phyloP scores from a whole-genome alignment of 2,888 invertebrate species.

The Aproaerema taeniolella region DNA sequence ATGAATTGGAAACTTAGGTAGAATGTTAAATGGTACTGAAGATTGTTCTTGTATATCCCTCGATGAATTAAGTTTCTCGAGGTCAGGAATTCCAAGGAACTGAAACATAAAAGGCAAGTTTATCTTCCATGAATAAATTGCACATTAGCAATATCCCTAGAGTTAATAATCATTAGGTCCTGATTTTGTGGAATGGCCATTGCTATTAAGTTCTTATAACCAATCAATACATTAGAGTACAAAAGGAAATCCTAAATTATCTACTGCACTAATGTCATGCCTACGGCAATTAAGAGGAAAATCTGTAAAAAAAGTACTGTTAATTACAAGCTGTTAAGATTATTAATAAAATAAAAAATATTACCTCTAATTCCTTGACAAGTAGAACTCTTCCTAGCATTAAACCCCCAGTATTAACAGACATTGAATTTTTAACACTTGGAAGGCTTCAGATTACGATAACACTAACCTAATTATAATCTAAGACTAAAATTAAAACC shows the following conservation, averaged over 20 bases:
- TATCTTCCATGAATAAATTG: not conserved
- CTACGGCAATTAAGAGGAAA: too few relatives aligned
- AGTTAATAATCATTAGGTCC: too few relatives aligned
- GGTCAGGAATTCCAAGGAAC: constrained; percentile 56
- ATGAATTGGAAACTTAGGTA: constrained; percentile 67
- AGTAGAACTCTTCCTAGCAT: constrained; percentile 63
- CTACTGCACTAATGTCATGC: too few relatives aligned
- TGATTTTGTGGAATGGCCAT: too few relatives aligned
- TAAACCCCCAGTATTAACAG: constrained; percentile 66
- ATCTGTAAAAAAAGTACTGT: too few relatives aligned
- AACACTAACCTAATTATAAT: constrained; percentile 73
- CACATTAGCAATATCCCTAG: too few relatives aligned
- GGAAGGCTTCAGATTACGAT: constrained; percentile 77
- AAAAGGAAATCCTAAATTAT: not conserved
- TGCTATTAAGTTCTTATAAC: too few relatives aligned
- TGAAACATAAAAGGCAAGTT: constrained; percentile 55
- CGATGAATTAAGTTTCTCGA: constrained; percentile 48
- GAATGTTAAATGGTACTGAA: constrained; percentile 74
- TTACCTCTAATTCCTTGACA: constrained; percentile 65
- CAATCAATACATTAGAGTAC: too few relatives aligned
- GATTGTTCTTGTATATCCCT: constrained; percentile 67
- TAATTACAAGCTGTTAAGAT: too few relatives aligned
- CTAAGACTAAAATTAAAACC: constrained; percentile 68
- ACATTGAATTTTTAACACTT: constrained; percentile 71
- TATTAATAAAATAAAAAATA: constrained; percentile 13